Evolutionary conservation across 2,113 vertebrate genomes (phyloP), one percentile per base, ranked within the genome.

Genomic region (Salvelinus alpinus): DNA sequence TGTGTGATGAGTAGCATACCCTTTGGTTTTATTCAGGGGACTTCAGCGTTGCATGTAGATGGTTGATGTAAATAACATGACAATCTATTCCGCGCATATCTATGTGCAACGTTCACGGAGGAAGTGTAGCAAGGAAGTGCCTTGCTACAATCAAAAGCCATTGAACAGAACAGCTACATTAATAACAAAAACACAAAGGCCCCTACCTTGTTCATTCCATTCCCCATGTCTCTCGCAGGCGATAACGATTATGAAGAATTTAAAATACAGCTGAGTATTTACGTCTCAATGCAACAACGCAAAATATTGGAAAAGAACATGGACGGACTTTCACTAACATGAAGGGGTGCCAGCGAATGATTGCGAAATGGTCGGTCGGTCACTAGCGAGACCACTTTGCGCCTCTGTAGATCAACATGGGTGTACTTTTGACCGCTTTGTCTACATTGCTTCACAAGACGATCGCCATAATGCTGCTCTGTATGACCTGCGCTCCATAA

Each of bases 131-230:
- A 25, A 38, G 20, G 18, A n/a, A 64, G 22, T n/a, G 60, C 22
- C 60, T 64, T 22, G 60, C 20, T 24, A 64, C 20, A 8, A 64
- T 8, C 5, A 22, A 9, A n/a, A 13, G 6, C 60, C 20, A 64
- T 64, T 44, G 38, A 44, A 44, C 38, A 64, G 8, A 66, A 29
- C 12, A 27, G 13, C 16, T 27, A 29, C 25, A 66, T 5, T 66
- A 9, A 3, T 8, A 62, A 62, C n/a, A 62, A 62, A 22, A 62
- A 24, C 59, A 24, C 38, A 44, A 2, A 44, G 38, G 38, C 38
- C 38, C 38, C 38, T 83, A 93, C 93, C 93, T 93, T 94, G 71
- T 91, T 93, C 93, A 94, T 94, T 74, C 92, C 91, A 78, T 94
- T 94, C 3, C 93, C 93, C 93, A 94, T 94, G 84, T 6, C 75